These are phyloP conservation scores for Zaprionus lachaisei DNA, from an alignment of 1,140 invertebrate species.

Conservation along the genomic window DNA sequence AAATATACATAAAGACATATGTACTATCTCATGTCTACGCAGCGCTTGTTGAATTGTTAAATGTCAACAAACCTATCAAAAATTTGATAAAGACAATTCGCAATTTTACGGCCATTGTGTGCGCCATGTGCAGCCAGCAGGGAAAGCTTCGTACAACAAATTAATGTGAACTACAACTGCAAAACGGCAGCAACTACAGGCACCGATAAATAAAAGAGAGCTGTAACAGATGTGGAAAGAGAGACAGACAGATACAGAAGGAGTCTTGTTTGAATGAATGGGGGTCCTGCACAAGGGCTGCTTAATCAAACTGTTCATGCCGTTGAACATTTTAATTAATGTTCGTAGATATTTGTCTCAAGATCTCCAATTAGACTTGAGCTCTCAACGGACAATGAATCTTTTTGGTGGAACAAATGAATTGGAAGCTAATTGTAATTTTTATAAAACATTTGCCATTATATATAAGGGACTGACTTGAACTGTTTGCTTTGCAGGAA, in stretches of 20 bases:
- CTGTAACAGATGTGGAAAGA: conserved; percentile 8
- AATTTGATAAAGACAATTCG: conserved; percentile 5
- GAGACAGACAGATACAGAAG: conserved; percentile 7
- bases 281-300: neutral
- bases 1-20: conserved; percentile 2
- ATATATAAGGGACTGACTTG: neutral
- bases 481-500: too few species aligned
- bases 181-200: neutral
- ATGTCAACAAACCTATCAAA: conserved; percentile 65
- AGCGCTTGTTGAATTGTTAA: neutral
- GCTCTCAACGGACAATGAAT: neutral
- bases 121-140: conserved; percentile 24
- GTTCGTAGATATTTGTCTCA: neutral
- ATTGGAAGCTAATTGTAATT: neutral
- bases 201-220: conserved; percentile 19
- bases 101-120: conserved; percentile 39
- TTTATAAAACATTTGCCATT: neutral
- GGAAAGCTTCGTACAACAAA: conserved; percentile 6
- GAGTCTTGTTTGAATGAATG: neutral
- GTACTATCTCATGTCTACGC: neutral
- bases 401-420: neutral
- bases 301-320: conserved; percentile 6
- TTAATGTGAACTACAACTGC: conserved; percentile 25
- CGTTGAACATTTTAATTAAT: conserved; percentile 5
- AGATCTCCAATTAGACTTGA: neutral